Evolutionary conservation across 1,140 invertebrate genomes (phyloP).

Genomic region (Lethrus apterus): DNA sequence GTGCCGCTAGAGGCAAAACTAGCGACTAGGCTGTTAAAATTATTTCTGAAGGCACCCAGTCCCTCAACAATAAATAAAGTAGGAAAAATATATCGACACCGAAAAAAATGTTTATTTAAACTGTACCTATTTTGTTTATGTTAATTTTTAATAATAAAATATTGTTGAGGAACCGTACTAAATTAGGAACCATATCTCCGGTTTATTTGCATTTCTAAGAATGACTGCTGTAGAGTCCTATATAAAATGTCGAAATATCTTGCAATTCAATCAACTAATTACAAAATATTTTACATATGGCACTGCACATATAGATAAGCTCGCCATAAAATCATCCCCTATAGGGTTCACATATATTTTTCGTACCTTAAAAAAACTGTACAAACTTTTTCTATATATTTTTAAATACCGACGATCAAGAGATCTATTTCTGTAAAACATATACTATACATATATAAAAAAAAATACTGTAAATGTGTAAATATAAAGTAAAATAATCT

Average conservation of each 20-base stretch:
- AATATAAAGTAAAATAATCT: background rate
- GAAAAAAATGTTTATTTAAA: constrained; percentile 2
- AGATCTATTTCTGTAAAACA: too few species aligned
- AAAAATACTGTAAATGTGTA: constrained; percentile 9
- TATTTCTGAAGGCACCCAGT: constrained; percentile 40
- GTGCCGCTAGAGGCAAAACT: constrained; percentile 18
- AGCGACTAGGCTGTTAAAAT: constrained; percentile 27
- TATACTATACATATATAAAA: too few species aligned
- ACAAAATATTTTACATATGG: constrained; percentile 25
- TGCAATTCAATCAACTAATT: constrained; percentile 7
- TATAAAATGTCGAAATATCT: constrained; percentile 22
- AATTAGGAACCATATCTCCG: constrained; percentile 40
- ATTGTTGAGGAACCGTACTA: constrained; percentile 40
- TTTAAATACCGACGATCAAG: background rate
- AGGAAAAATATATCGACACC: constrained; percentile 2
- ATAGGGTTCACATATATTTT: constrained; percentile 16
- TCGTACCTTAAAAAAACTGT: background rate
- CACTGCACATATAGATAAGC: constrained; percentile 32
- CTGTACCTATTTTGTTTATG: constrained; percentile 12
- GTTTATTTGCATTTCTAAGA: constrained; percentile 38
- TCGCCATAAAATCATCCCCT: constrained; percentile 27
- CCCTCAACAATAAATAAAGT: constrained; percentile 33
- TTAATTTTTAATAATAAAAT: constrained; percentile 22
- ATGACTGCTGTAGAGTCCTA: constrained; percentile 30
- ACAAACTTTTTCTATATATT: constrained; percentile 1